Base-by-base conservation (phyloP, 2,113 vertebrate genomes). In the Zosterops lateralis region DNA sequence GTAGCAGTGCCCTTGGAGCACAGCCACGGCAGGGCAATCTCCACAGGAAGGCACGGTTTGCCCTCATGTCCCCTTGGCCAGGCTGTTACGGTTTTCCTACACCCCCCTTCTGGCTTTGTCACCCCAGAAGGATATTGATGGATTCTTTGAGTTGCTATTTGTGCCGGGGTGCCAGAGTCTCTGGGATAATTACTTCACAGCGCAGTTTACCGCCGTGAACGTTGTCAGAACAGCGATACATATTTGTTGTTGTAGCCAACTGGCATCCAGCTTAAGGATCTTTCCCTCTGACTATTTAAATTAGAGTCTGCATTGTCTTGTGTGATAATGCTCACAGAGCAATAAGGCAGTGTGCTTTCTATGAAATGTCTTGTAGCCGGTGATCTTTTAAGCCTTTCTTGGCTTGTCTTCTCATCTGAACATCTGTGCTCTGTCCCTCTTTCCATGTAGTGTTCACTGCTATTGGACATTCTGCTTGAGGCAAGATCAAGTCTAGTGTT, bases 381-480 rank as follows among this genome's bases (percentile, higher is more conserved):
- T 93, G 94, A 93, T 95, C 93, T 94, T 92, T 95, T 91, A 95
- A 97, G 93, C 73, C 73, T 93, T 90, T 90, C 89, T 96, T 97
- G 93, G 89, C 95, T 95, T 87, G 47, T 96, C 84, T 95, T 92
- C 77, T 80, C 67, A 44, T 87, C 84, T 71, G 93, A 94, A 91
- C 91, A 94, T 95, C 94, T 96, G 89, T 91, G 90, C 84, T 95
- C 64, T 95, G 84, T 91, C 90, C 72, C n/a, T 95, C 45, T 87
- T 87, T 87, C 89, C 70, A 26, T 50, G 47, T 31, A 44, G 47
- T 7, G 3, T 66, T 94, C 45, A 10, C 76, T 83, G 67, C 44
- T 87, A 18, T 91, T 87, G 95, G 89, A 90, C 56, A 56, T 86
- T 83, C 94, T 95, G 78, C 93, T 95, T 71, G 78, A 86, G 78